A percentile compares a stretch with the other conserved stretches of the same genome.
Evolutionary conservation across 1,140 invertebrate species (phyloP).

Genomic region (Ooceraea biroi): DNA sequence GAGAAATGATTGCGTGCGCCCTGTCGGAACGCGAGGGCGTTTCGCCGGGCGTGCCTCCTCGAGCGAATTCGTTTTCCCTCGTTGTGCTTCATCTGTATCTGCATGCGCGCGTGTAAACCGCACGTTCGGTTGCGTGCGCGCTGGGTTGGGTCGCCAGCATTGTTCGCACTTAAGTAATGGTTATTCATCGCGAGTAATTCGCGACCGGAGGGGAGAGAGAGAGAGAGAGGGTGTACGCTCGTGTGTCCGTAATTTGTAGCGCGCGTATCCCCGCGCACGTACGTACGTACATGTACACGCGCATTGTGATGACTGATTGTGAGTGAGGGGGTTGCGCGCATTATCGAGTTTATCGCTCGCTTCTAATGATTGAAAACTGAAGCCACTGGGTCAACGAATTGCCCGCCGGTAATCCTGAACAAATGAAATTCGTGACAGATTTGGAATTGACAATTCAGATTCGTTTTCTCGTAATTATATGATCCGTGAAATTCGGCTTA

Average conservation of each 20-base stretch:
- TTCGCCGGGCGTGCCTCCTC: slow-evolving; percentile 28
- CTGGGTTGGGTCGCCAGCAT: slow-evolving; percentile 52
- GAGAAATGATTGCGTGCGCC: slow-evolving; percentile 32
- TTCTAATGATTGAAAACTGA: slow-evolving; percentile 42
- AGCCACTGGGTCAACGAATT: slow-evolving; percentile 42
- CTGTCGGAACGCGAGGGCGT: neutral
- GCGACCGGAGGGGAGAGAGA: slow-evolving; percentile 3
- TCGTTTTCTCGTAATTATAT: neutral
- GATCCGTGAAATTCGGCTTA: neutral
- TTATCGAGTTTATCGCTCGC: slow-evolving; percentile 43
- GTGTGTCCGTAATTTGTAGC: slow-evolving; percentile 20
- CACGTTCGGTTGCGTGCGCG: slow-evolving; percentile 56
- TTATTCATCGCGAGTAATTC: slow-evolving; percentile 59
- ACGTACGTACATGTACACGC: no score
- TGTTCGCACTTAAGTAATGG: slow-evolving; percentile 61
- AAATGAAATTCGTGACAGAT: slow-evolving; percentile 15
- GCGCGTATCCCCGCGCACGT: no score
- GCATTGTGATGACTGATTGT: no score
- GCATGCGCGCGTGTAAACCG: slow-evolving; percentile 46
- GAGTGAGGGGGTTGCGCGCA: slow-evolving; percentile 9
- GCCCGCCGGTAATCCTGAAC: slow-evolving; percentile 14
- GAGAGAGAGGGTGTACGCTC: slow-evolving; percentile 5
- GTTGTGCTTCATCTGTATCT: slow-evolving; percentile 30
- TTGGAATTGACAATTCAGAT: neutral
- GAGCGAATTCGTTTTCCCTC: slow-evolving; percentile 46